Base-by-base conservation (phyloP, 1,140 invertebrate species). In the Drosophila oshimai region DNA sequence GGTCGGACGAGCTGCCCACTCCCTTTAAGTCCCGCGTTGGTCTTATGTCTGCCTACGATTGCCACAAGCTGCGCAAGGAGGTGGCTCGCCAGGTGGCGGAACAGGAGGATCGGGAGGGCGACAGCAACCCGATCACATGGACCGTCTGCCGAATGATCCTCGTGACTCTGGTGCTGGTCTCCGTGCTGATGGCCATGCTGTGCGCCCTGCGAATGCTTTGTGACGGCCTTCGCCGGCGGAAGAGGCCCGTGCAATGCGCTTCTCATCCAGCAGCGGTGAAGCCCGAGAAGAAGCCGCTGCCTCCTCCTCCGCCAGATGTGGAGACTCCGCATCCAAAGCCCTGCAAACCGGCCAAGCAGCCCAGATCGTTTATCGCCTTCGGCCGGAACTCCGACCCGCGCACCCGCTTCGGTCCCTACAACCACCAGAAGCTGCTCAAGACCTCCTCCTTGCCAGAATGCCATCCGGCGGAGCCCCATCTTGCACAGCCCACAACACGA, bases 11-110 rank as follows among this genome's bases (percentile, higher is more conserved):
- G 3, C 49, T 28, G 3, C 37, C 54, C 0, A 15, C 29, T 9
- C 22, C 28, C 1, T 54, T 26, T 15, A 77, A 81, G 29, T 20
- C 36, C 1, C 12, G 42, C 7, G 54, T 80, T 0, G 46, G 39
- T n/a, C 34, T 47, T 2, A 70, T 84, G 58, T 70, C 79, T n/a
- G 39, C 64, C 29, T 49, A 41, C 20, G 74, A 84, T 12, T 84
- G 79, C 34, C 50, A 74, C 39, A 61, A 57, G 10, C 37, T 84
- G n/a, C 45, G 44, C 9, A 51, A 62, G 6, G 49, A 61, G n/a
- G 51, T 84, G 6, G 49, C 50, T 4, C 50, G 17, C 3, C 36
- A 62, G 12, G 18, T 65, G 2, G 15, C 6, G 1, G 6, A 10
- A 17, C 17, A 3, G 4, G 10, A 6, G 4, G 33, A 42, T 6